A percentile compares a stretch with the other conserved stretches of the same genome.
These are phyloP conservation scores for Pandemis heparana DNA, from an alignment of 2,888 invertebrate genomes.

Conservation along the genomic window DNA sequence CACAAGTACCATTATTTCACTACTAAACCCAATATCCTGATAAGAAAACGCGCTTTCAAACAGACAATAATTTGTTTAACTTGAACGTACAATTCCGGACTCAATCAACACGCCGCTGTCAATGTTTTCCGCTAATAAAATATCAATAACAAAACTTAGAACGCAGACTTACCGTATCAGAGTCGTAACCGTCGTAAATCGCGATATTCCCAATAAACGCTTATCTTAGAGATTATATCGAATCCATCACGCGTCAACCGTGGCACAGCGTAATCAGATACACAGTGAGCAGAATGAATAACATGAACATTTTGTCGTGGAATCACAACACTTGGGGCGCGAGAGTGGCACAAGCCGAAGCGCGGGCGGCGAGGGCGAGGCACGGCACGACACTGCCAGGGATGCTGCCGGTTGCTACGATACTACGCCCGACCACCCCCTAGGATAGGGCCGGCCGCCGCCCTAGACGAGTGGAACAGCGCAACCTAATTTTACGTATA, in stretches of 20 bases:
- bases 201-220: slow-evolving; percentile 36
- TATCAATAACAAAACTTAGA: slow-evolving; percentile 10
- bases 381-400: slow-evolving; percentile 76
- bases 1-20: slow-evolving; percentile 22
- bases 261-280: slow-evolving; percentile 80
- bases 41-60: not conserved
- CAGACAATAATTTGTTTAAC: not conserved
- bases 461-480: slow-evolving; percentile 72
- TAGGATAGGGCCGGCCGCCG: slow-evolving; percentile 69
- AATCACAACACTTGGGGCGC: slow-evolving; percentile 55
- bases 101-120: not conserved
- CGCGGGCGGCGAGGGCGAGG: slow-evolving; percentile 66
- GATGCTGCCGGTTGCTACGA: slow-evolving; percentile 84
- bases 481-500: slow-evolving; percentile 83
- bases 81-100: not conserved
- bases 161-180: slow-evolving; percentile 21
- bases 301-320: slow-evolving; percentile 71
- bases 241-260: slow-evolving; percentile 68
- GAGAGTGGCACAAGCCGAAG: slow-evolving; percentile 48
- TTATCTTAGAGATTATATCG: slow-evolving; percentile 61
- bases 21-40: slow-evolving; percentile 14
- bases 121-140: slow-evolving; percentile 1
- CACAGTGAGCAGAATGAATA: slow-evolving; percentile 79
- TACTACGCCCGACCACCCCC: slow-evolving; percentile 76
- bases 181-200: slow-evolving; percentile 39